These are phyloP conservation scores for Thereva nobilitata DNA, from an alignment of 2,888 invertebrate species.

Conservation along the genomic window DNA sequence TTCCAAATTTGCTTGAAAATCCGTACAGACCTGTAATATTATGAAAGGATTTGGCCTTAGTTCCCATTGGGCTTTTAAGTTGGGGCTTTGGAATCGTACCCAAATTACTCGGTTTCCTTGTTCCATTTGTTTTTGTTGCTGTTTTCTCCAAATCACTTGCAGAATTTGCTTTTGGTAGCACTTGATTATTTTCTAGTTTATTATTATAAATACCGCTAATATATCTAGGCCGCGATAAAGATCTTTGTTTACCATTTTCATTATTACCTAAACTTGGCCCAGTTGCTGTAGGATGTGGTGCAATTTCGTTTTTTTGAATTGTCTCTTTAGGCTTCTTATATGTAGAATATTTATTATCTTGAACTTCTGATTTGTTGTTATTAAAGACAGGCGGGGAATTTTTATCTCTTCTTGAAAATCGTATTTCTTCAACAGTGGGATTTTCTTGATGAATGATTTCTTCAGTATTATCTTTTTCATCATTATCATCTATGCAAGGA, in stretches of 20 bases:
- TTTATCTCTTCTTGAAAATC: slow-evolving; percentile 50
- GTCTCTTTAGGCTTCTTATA: no score
- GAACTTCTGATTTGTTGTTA: slow-evolving; percentile 46
- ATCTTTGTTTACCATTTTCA: no score
- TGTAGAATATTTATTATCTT: slow-evolving; percentile 28
- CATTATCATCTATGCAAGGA: slow-evolving; percentile 55
- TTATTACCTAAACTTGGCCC: no score
- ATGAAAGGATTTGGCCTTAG: slow-evolving; percentile 57
- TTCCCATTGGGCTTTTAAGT: slow-evolving; percentile 57
- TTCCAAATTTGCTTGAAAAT: slow-evolving; percentile 39
- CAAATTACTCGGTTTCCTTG: background rate
- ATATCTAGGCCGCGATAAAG: no score
- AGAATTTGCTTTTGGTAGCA: slow-evolving; percentile 9
- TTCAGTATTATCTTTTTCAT: slow-evolving; percentile 8
- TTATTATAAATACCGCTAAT: no score
- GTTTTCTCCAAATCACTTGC: slow-evolving; percentile 30
- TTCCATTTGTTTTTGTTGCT: slow-evolving; percentile 25
- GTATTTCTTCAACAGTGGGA: background rate
- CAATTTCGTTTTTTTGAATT: no score
- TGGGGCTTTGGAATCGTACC: slow-evolving; percentile 35
- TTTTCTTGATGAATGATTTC: no score
- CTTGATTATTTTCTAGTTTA: background rate
- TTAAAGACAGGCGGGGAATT: slow-evolving; percentile 43
- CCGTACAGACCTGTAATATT: slow-evolving; percentile 52
- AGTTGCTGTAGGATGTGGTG: no score